Conservation (phyloP, 1,140 invertebrate genomes). For the Calephelis nemesis region DNA sequence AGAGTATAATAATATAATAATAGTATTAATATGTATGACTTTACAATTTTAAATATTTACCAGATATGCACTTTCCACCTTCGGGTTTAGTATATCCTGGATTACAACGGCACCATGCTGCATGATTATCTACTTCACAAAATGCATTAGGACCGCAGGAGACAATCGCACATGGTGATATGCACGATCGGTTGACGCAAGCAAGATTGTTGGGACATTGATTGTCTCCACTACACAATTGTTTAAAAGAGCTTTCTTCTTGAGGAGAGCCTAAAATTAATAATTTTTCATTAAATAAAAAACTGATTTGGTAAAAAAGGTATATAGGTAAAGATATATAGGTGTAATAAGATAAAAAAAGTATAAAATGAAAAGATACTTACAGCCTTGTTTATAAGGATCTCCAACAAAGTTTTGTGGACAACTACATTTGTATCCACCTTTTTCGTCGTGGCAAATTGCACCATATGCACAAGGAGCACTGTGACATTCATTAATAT, state of each 20-base stretch:
- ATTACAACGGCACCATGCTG: conserved; percentile 91
- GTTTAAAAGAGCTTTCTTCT: conserved; percentile 48
- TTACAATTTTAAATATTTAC: conserved; percentile 65
- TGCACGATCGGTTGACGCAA: conserved; percentile 87
- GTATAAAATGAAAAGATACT: conserved; percentile 46
- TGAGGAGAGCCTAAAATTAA: conserved; percentile 50
- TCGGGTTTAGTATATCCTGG: conserved; percentile 88
- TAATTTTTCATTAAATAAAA: background rate
- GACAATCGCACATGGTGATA: conserved; percentile 89
- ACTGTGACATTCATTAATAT: conserved; percentile 89
- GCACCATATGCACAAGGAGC: conserved; percentile 92
- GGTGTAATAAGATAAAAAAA: too few relatives aligned
- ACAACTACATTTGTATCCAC: conserved; percentile 91
- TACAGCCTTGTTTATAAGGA: conserved; percentile 90
- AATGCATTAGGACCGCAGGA: conserved; percentile 91
- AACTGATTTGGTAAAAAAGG: too few relatives aligned
- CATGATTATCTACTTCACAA: conserved; percentile 93
- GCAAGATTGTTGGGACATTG: conserved; percentile 90
- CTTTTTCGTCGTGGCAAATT: conserved; percentile 92
- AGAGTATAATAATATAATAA: background rate
- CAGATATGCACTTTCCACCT: conserved; percentile 89
- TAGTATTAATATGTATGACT: conserved; percentile 1
- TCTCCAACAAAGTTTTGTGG: conserved; percentile 89
- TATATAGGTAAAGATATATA: too few relatives aligned
- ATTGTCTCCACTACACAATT: conserved; percentile 84